phyloP scores from a whole-genome alignment of 2,888 invertebrate species.

The Agrochola macilenta region DNA sequence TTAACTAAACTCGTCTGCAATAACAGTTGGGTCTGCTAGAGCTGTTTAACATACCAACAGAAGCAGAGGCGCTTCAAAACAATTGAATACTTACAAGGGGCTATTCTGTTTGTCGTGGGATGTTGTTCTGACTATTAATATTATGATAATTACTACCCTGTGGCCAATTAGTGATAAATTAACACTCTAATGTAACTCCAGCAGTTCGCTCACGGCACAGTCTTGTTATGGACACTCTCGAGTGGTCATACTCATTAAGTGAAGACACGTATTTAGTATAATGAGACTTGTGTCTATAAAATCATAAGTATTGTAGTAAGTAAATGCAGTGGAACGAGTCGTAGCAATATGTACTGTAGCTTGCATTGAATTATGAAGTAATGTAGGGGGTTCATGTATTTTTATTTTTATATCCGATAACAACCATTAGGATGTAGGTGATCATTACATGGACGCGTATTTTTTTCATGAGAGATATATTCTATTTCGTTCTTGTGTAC shows the following conservation, averaged over 20 bases:
- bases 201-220: constrained; percentile 60
- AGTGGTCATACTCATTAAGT: constrained; percentile 45
- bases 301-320: constrained; percentile 72
- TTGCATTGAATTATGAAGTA: constrained; percentile 66
- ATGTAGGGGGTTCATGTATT: constrained; percentile 78
- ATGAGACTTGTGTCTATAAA: constrained; percentile 64
- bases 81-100: constrained; percentile 50
- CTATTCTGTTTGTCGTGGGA: constrained; percentile 63
- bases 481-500: constrained; percentile 83
- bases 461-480: constrained; percentile 72
- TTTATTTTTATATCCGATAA: constrained; percentile 87
- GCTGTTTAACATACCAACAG: constrained; percentile 64
- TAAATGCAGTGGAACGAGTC: constrained; percentile 67
- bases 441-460: constrained; percentile 78
- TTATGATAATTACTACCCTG: constrained; percentile 65
- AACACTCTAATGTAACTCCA: constrained; percentile 66
- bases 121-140: constrained; percentile 63
- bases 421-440: constrained; percentile 76
- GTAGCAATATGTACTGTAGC: constrained; percentile 72
- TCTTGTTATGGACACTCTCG: constrained; percentile 57
- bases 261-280: constrained; percentile 63
- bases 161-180: constrained; percentile 67
- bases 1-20: constrained; percentile 46
- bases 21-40: constrained; percentile 61
- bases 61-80: constrained; percentile 48